These are phyloP conservation scores for Silurus glanis DNA, from an alignment of 2,113 vertebrate genomes.

Conservation along the genomic window DNA sequence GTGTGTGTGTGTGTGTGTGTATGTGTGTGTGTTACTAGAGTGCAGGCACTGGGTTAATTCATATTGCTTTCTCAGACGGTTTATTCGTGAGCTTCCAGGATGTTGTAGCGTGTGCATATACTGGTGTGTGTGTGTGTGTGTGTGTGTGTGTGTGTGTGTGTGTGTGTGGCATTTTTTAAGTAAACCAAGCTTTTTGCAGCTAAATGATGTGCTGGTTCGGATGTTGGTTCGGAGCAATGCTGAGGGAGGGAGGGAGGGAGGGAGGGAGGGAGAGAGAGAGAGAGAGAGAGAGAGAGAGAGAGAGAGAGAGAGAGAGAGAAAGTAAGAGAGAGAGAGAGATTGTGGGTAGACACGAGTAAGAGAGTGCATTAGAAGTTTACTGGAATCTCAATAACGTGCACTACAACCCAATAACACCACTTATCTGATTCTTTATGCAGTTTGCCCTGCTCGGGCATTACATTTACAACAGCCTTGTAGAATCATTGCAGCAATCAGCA, in stretches of 20 bases:
- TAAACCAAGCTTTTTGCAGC: not conserved
- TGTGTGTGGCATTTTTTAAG: too few relatives aligned
- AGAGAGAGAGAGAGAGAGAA: not conserved
- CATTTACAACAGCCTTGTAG: not conserved
- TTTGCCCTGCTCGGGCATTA: not conserved
- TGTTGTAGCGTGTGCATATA: not conserved
- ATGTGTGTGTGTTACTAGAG: too few relatives aligned
- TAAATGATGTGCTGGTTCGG: not conserved
- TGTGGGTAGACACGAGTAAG: slow-evolving; percentile 7
- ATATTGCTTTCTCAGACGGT: not conserved
- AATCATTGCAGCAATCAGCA: not conserved
- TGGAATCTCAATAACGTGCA: slow-evolving; percentile 11
- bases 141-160: not conserved
- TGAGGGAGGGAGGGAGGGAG: not conserved
- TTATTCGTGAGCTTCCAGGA: not conserved
- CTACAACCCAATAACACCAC: slow-evolving; percentile 30
- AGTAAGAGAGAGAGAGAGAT: not conserved
- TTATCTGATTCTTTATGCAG: slow-evolving; percentile 2
- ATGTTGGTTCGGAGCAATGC: not conserved
- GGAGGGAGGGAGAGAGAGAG: not conserved
- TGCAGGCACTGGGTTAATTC: not conserved
- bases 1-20: not conserved
- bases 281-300: not conserved
- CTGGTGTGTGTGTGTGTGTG: not conserved
- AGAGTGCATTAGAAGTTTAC: slow-evolving; percentile 40